Base-by-base conservation (phyloP, 2,113 vertebrate genomes). In the Esox niger region DNA sequence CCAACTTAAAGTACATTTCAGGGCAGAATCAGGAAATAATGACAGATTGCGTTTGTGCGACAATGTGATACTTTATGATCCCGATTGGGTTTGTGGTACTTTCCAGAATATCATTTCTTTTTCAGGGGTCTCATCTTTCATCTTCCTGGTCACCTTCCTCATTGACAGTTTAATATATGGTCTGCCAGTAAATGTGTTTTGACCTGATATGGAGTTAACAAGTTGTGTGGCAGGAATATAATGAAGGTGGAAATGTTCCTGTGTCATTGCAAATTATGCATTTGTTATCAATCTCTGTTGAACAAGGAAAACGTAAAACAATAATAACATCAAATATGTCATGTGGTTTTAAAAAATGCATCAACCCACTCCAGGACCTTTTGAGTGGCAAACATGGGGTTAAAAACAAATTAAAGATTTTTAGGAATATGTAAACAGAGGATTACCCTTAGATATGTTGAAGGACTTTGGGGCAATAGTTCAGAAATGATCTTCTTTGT, bases 61-160 rank as follows among this genome's bases (percentile, higher is more conserved):
- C n/a, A n/a, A n/a, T n/a, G n/a, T n/a, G n/a, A n/a, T n/a, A n/a
- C 73, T 59, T 79, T 68, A 58, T 73, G 43, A 79, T 82, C 84
- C 85, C 83, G 88, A 91, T 90, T 85, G 78, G 81, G 86, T 85
- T 86, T 83, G 81, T 69, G 74, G 86, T 80, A 81, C 75, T 86
- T 88, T 84, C 68, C 79, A 25, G 13, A 74, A 75, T 77, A 75
- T 80, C 85, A 83, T 84, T 80, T 87, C 77, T 81, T 79, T 86
- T 78, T 86, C 78, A 79, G 81, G 78, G 63, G 77, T 75, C 75
- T 86, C 64, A 71, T 78, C 76, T 78, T 81, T 76, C 62, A 76
- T 75, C 79, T 80, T 68, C 78, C 75, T 68, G 60, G 68, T 62
- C 72, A 71, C 68, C 29, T 64, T 64, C 32, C 78, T 78, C 60